Evolutionary conservation across 92 coral and sea anemone genomes (phyloP), one percentile per base, ranked within the genome.

Genomic region (Epizoanthus fatuus): DNA sequence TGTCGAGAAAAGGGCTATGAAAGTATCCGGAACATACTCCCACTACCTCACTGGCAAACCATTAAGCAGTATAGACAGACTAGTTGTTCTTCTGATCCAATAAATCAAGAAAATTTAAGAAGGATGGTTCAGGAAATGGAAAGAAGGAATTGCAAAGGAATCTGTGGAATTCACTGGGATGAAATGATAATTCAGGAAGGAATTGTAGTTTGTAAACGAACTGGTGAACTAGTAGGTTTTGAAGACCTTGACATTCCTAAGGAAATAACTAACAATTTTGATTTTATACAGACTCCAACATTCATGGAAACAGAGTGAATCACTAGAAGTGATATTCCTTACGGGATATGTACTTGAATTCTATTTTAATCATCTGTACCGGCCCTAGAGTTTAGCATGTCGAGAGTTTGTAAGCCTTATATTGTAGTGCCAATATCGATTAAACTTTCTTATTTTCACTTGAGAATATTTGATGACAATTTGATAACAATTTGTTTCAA

Each of bases 121-220:
- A 6, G 40, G 4, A 84, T 91, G 89, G 37, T 60, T 2, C 95
- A 84, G 56, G 95, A 91, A 73, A 71, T 91, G 78, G 77, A 71
- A 66, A 65, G 92, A 52, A 66, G 85, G 38, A 64, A 62, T 1
- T 88, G 95, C 32, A 88, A 84, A 35, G 90, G 90, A 57, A 58
- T 88, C 1, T 90, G 92, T 0, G 92, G 95, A 1, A 88, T 88
- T 15, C 95, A 91, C 47, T 88, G 92, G 85, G 90, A 91, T 79
- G 94, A 91, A 44, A 84, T 88, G 85, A 38, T 17, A 5, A 84
- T 84, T 3, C 69, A 84, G 52, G 77, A 91, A 32, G 95, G 95
- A 0, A 81, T 91, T 71, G 84, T 72, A 2, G 51, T 91, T 3
- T 87, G 92, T 37, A 85, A 74, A 58, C 17, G 95, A 59, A 91